Evolutionary conservation across 2,888 invertebrate genomes (phyloP).

Genomic region (Drepana falcataria): DNA sequence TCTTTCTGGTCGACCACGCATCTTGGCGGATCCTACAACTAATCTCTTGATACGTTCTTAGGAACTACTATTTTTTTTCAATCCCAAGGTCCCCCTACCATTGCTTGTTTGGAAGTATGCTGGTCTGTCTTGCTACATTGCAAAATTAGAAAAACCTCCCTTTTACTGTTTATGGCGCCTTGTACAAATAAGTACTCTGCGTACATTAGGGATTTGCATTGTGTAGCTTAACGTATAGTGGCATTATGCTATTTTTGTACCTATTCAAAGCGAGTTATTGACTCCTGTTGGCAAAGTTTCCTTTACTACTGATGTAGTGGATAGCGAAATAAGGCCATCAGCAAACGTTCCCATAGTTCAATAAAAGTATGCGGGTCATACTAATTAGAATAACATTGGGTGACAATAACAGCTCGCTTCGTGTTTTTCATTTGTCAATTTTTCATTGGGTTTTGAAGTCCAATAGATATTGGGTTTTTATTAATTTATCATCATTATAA

Average conservation of each 20-base stretch:
- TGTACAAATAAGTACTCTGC: too few species aligned
- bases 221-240: not conserved
- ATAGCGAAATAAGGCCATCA: constrained; percentile 28
- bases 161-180: too few species aligned
- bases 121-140: too few species aligned
- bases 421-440: constrained; percentile 33
- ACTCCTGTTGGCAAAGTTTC: constrained; percentile 27
- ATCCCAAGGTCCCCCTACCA: too few species aligned
- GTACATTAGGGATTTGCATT: too few species aligned
- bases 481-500: constrained; percentile 34
- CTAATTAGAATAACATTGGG: constrained; percentile 33
- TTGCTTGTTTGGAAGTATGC: too few species aligned
- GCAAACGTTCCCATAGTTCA: constrained; percentile 26
- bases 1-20: constrained; percentile 17
- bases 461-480: constrained; percentile 20
- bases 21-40: constrained; percentile 21
- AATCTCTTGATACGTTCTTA: constrained; percentile 7
- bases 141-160: too few species aligned
- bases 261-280: constrained; percentile 9
- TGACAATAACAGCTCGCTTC: constrained; percentile 15
- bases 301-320: constrained; percentile 46
- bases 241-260: not conserved
- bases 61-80: too few species aligned
- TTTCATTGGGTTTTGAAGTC: constrained; percentile 61
- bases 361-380: constrained; percentile 58